Base-by-base conservation (phyloP, 2,888 invertebrate genomes). In the Eueremaeus valkanovi region DNA sequence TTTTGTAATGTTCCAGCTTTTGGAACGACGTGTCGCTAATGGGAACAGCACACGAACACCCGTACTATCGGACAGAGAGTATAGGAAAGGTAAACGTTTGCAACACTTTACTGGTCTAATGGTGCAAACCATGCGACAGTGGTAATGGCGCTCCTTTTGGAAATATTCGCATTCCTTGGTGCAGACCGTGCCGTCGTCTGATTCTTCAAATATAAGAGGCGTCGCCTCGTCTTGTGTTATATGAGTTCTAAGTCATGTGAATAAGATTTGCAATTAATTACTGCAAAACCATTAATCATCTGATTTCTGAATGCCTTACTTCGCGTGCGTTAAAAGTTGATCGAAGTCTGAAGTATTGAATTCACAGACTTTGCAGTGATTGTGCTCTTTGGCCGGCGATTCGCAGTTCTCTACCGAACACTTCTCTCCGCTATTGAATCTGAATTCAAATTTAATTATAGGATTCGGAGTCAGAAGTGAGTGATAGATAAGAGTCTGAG, bases 201-300 rank as follows among this genome's bases (percentile, higher is more conserved):
- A 73, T 36, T 76, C 74, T 42, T 76, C 87, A 82, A 88, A 88
- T 81, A 89, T 90, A 2, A 90, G 89, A 29, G 92, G 91, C 0
- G 92, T 92, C 73, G 93, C 90, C 80, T 91, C 89, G 81, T 92
- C 92, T 83, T 94, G 93, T 76, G 92, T 90, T 81, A 93, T 93
- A 83, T 95, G 94, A 80, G 92, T 92, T 72, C 77, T 77, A n/a
- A 45, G 3, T 40, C 21, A n/a, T n/a, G 27, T 27, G 1, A 51
- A 5, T n/a, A 5, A n/a, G 21, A 16, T 16, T 31, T 45, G 13
- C 16, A 36, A 36, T 18, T 36, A 75, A 8, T n/a, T 21, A 6
- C 3, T 8, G 16, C 29, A 21, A 27, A 72, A 29, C 1, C 21
- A 42, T 29, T 45, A 27, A 45, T 40, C 11, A 42, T 31, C n/a